Percentiles rank a stretch among this genome's conserved stretches.
phyloP scores from a whole-genome alignment of 1,140 invertebrate species.

The Parasteatoda tepidariorum region DNA sequence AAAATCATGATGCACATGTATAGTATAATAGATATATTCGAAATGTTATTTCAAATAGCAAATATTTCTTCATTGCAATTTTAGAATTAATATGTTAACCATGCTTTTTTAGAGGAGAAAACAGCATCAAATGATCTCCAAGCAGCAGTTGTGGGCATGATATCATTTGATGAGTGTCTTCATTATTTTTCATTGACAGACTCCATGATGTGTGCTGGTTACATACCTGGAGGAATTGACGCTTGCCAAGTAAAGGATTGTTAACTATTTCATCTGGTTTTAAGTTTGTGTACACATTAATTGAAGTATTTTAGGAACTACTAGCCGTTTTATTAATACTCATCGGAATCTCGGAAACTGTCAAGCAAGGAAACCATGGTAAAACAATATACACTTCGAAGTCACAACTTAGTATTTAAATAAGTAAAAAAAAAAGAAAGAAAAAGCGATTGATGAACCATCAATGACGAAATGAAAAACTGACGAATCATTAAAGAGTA shows the following conservation, averaged over 20 bases:
- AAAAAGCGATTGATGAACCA: too few species aligned
- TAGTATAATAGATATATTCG: not conserved
- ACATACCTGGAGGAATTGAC: constrained; percentile 82
- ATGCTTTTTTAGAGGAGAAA: too few species aligned
- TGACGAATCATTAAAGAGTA: too few species aligned
- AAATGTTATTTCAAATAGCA: not conserved
- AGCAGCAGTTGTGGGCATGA: constrained; percentile 89
- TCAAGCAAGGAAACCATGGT: not conserved
- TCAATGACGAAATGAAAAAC: too few species aligned
- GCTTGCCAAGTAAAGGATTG: constrained; percentile 80
- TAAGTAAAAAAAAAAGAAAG: too few species aligned
- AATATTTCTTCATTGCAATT: not conserved
- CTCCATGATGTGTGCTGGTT: constrained; percentile 80
- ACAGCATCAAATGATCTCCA: constrained; percentile 89
- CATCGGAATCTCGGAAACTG: not conserved
- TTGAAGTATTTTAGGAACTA: not conserved
- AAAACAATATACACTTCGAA: too few species aligned
- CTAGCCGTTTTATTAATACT: not conserved
- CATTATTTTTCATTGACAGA: constrained; percentile 58
- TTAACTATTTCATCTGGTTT: not conserved
- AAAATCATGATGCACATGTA: not conserved
- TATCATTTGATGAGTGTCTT: constrained; percentile 87
- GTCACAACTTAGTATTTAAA: too few species aligned
- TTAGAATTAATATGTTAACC: too few species aligned
- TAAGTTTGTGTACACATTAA: not conserved